These are phyloP conservation scores for Phallusia fumigata DNA, from an alignment of 23 tunicate species.

Conservation along the genomic window DNA sequence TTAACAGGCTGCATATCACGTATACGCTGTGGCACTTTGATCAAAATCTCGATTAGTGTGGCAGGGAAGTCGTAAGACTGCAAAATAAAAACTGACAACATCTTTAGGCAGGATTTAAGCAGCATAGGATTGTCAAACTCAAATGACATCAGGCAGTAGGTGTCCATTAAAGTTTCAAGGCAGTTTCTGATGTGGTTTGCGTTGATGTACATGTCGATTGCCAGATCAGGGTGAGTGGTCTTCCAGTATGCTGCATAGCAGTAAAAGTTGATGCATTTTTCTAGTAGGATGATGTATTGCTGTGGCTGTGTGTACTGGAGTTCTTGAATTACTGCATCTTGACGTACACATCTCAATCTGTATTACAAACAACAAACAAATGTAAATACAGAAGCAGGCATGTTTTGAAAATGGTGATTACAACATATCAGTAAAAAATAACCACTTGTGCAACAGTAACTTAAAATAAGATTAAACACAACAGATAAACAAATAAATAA, in stretches of 20 bases:
- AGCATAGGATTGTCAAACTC: not conserved
- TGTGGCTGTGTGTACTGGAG: conserved; percentile 32
- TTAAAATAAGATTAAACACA: too few relatives aligned
- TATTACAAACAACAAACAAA: too few relatives aligned
- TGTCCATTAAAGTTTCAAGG: conserved; percentile 35
- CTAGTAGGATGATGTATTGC: conserved; percentile 27
- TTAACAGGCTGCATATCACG: conserved; percentile 16
- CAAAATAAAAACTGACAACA: conserved; percentile 39
- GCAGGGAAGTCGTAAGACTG: conserved; percentile 22
- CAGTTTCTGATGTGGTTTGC: conserved; percentile 58
- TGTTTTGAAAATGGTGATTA: too few relatives aligned
- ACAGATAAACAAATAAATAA: too few relatives aligned
- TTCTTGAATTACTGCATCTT: conserved; percentile 80
- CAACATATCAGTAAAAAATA: too few relatives aligned
- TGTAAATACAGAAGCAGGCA: too few relatives aligned
- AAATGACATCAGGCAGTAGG: conserved; percentile 14
- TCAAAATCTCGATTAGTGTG: conserved; percentile 22
- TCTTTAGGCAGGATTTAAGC: conserved; percentile 12
- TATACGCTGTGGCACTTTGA: conserved; percentile 20
- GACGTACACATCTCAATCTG: conserved; percentile 83
- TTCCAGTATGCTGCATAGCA: conserved; percentile 44
- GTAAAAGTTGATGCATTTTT: conserved; percentile 69
- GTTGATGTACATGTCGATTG: conserved; percentile 68
- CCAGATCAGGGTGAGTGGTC: conserved; percentile 3
- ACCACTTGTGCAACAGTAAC: too few relatives aligned